A percentile compares a stretch with the other conserved stretches of the same genome.
Evolutionary conservation across 2,888 invertebrate species (phyloP).

Genomic region (Sesia bembeciformis): DNA sequence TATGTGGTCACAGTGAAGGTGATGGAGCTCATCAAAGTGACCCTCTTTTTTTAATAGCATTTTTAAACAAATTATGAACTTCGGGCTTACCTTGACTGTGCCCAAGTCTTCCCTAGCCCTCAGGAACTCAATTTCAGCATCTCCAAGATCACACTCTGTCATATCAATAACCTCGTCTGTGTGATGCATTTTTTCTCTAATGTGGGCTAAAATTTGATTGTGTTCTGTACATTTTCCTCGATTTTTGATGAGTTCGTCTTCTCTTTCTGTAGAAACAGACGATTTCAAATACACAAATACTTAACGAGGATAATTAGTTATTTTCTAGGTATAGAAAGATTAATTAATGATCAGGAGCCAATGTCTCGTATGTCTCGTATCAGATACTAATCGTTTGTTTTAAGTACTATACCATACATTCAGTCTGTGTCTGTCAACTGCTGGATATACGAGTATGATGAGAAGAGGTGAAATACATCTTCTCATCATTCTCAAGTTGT

Average conservation of each 20-base stretch:
- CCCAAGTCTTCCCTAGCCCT: conserved; percentile 56
- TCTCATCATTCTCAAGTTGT: too few species aligned
- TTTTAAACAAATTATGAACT: too few species aligned
- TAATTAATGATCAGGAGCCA: background rate
- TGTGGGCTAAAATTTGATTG: conserved; percentile 64
- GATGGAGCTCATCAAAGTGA: too few species aligned
- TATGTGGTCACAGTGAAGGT: too few species aligned
- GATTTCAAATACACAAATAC: conserved; percentile 3
- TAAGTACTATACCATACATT: background rate
- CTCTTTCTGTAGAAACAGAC: conserved; percentile 37
- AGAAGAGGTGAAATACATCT: too few species aligned
- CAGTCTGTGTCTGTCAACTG: too few species aligned
- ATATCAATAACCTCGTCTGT: conserved; percentile 62
- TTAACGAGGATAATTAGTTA: conserved; percentile 1
- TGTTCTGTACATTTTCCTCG: conserved; percentile 59
- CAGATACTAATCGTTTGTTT: background rate
- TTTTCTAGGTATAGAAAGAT: background rate
- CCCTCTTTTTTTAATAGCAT: too few species aligned
- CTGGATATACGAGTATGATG: too few species aligned
- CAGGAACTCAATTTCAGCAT: conserved; percentile 50
- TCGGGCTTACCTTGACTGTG: conserved; percentile 36
- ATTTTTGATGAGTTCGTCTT: conserved; percentile 61
- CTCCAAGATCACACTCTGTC: conserved; percentile 57
- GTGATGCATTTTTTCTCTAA: conserved; percentile 66
- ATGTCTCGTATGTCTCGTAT: too few species aligned